Base-by-base conservation (phyloP, 2,113 vertebrate genomes). In the Melierax canorus region DNA sequence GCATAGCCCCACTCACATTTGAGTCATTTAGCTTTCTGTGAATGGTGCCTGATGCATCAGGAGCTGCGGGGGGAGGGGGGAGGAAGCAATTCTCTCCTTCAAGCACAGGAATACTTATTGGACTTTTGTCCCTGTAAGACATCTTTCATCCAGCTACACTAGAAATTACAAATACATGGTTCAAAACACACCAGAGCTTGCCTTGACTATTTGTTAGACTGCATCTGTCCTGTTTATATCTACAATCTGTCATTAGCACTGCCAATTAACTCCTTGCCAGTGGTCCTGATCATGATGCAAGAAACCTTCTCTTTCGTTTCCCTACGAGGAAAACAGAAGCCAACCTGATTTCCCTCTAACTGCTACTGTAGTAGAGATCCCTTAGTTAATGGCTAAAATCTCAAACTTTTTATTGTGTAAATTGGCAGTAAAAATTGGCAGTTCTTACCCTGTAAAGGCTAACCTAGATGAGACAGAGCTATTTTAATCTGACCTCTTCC, bases 1-100 rank as follows among this genome's bases (percentile, higher is more conserved):
- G 32, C 10, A 7, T 18, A 48, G 21, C 20, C 29, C 43, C 14
- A 30, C 11, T 66, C 12, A 19, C 23, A 30, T 17, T 2, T 2
- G 6, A 66, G 22, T 39, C 14, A 38, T 26, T 53, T 11, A 30
- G 3, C 14, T 66, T 22, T 29, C n/a, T 60, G 22, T 18, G 41
- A 73, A 69, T 1, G 6, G 19, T 36, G 9, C 4, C 16, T 36
- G 46, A 14, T 1, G 3, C 15, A 51, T 10, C 51, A 82, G 66
- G 46, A 75, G 34, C 7, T 46, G 4, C 11, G 17, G 6, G 23
- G 17, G 0, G 6, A 4, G 1, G 2, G 17, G 17, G 39, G 41
- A 14, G 38, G 38, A 36, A 30, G 6, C 0, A 0, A n/a, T 73
- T 79, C 10, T 60, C 6, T 77, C 6, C 56, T 86, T 75, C 53